Evolutionary conservation across 2,888 invertebrate species (phyloP).

Genomic region (Andrena bucephala): DNA sequence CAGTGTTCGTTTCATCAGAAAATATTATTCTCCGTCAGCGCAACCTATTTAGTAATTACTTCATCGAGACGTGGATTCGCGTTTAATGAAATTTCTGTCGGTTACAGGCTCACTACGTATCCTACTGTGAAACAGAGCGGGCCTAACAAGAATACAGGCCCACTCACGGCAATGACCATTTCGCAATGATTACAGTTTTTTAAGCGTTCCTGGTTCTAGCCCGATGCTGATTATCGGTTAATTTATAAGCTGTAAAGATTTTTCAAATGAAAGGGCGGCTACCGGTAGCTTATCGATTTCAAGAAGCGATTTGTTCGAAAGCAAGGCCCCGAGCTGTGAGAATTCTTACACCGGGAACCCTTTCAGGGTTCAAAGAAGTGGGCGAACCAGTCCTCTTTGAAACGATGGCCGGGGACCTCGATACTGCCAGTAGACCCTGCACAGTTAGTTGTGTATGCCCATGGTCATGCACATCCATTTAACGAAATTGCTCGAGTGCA

Average conservation of each 20-base stretch:
- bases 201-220: not conserved
- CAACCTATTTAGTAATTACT: not conserved
- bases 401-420: constrained; percentile 61
- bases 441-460: constrained; percentile 26
- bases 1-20: not conserved
- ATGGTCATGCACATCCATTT: constrained; percentile 27
- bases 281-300: constrained; percentile 66
- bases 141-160: not conserved
- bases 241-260: constrained; percentile 44
- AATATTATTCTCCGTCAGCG: not conserved
- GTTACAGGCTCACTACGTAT: not conserved
- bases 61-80: not conserved
- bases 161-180: not conserved
- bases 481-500: constrained; percentile 34
- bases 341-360: constrained; percentile 62
- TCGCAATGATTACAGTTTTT: constrained; percentile 13
- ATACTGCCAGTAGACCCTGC: constrained; percentile 45
- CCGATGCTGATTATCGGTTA: constrained; percentile 18
- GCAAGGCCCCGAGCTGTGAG: constrained; percentile 54
- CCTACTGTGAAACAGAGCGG: not conserved
- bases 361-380: constrained; percentile 69
- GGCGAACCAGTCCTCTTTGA: constrained; percentile 78
- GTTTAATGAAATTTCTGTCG: not conserved
- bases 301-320: constrained; percentile 61
- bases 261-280: constrained; percentile 52